Evolutionary conservation across 2,888 invertebrate species (phyloP).

Genomic region (Ochropleura plecta): DNA sequence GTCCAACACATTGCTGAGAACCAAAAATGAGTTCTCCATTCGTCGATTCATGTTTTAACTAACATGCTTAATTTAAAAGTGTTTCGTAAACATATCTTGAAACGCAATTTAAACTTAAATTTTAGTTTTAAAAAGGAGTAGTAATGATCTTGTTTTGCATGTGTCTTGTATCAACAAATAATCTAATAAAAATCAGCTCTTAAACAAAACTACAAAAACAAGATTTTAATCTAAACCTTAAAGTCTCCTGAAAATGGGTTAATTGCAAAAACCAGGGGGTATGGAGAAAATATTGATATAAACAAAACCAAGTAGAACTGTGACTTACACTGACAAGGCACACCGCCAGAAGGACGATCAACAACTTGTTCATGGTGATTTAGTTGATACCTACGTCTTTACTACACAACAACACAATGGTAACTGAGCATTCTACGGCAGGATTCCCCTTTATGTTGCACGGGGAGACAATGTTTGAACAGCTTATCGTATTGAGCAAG

Average conservation of each 20-base stretch:
- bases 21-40: too few relatives aligned
- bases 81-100: not conserved
- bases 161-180: not conserved
- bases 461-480: constrained; percentile 30
- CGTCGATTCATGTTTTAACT: not conserved
- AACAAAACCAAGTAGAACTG: not conserved
- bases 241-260: not conserved
- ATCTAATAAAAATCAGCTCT: not conserved
- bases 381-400: constrained; percentile 60
- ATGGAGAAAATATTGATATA: not conserved
- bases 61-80: not conserved
- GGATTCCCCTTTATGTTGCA: constrained; percentile 68
- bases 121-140: not conserved
- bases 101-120: not conserved
- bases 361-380: constrained; percentile 79
- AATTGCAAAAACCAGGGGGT: not conserved
- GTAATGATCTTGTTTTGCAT: not conserved
- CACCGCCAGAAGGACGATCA: constrained; percentile 79
- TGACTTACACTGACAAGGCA: constrained; percentile 75
- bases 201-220: not conserved
- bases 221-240: not conserved
- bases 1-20: too few relatives aligned
- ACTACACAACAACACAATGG: constrained; percentile 60
- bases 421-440: constrained; percentile 66
- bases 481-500: constrained; percentile 25